Evolutionary conservation across 1,140 invertebrate species (phyloP), one percentile per base, ranked within the genome.

Genomic region (Pseudomyrmex sp.): DNA sequence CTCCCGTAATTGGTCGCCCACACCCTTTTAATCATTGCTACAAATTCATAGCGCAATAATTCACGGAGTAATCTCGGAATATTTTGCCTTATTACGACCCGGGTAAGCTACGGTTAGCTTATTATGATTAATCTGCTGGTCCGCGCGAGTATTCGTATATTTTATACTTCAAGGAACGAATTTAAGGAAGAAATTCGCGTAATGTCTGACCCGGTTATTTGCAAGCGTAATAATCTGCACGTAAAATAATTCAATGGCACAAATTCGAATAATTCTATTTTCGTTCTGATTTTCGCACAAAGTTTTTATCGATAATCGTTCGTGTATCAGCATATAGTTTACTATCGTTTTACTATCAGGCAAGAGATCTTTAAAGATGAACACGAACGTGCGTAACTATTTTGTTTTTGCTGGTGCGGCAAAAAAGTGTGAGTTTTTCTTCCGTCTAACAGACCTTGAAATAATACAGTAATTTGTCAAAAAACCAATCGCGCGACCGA

Each of bases 101-200:
- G 26, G 61, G 70, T 74, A 75, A 66, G 69, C 52, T 80, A 59
- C 18, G 54, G 44, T 76, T 58, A 69, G 83, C 83, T 77, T 85
- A 77, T 84, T 85, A 62, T 62, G 73, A 85, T 85, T 84, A 85
- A 84, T 85, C 66, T 76, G 69, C 66, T 65, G 35, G 44, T 15
- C 35, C 52, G 23, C 26, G n/a, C 18, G 20, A 10, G 18, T n/a
- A n/a, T n/a, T 3, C 10, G 76, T 70, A 80, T n/a, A 48, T 80
- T 80, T 80, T 80, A 80, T 61, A 59, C 56, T 80, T 61, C 54
- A 72, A 72, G 76, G 66, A 59, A 80, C 44, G n/a, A 72, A 70
- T 59, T 70, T 70, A 80, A 72, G 44, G 52, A 35, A 72, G 56
- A 70, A 72, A 80, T 80, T 80, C 54, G 46, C 26, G 20, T 80